phyloP scores from a whole-genome alignment of 1,140 invertebrate species.

The Drosophila parvula region DNA sequence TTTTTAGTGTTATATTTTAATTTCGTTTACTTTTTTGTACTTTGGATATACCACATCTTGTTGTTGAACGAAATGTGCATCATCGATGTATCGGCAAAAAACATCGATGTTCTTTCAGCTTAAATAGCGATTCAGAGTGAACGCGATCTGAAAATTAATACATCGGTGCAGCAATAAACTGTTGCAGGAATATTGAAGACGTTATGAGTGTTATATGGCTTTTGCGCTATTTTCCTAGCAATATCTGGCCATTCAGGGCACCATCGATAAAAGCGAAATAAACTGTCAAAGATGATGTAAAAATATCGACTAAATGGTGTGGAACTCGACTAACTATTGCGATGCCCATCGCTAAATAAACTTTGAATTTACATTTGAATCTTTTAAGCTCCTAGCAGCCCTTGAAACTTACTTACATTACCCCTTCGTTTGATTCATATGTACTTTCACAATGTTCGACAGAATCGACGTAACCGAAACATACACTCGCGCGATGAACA shows the following conservation, averaged over 20 bases:
- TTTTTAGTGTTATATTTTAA: too few relatives aligned
- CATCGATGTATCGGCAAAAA: too few relatives aligned
- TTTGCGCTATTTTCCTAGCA: not conserved
- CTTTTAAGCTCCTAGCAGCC: not conserved
- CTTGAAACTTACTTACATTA: not conserved
- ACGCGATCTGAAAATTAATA: too few relatives aligned
- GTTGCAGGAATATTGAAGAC: not conserved
- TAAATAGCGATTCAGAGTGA: too few relatives aligned
- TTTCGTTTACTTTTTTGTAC: too few relatives aligned
- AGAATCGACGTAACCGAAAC: not conserved
- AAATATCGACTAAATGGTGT: not conserved
- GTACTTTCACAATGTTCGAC: constrained; percentile 13
- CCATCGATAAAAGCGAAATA: not conserved
- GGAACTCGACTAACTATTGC: not conserved
- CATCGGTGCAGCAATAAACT: not conserved
- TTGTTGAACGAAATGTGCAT: too few relatives aligned
- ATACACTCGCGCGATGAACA: constrained; percentile 21
- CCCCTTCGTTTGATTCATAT: not conserved
- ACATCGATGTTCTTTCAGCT: too few relatives aligned
- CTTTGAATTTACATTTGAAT: not conserved
- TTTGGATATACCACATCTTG: too few relatives aligned
- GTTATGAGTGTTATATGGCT: not conserved
- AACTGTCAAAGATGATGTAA: not conserved
- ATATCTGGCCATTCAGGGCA: not conserved
- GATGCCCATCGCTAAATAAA: not conserved